Evolutionary conservation across 2,113 vertebrate species (phyloP).

Genomic region (Scomber scombrus): DNA sequence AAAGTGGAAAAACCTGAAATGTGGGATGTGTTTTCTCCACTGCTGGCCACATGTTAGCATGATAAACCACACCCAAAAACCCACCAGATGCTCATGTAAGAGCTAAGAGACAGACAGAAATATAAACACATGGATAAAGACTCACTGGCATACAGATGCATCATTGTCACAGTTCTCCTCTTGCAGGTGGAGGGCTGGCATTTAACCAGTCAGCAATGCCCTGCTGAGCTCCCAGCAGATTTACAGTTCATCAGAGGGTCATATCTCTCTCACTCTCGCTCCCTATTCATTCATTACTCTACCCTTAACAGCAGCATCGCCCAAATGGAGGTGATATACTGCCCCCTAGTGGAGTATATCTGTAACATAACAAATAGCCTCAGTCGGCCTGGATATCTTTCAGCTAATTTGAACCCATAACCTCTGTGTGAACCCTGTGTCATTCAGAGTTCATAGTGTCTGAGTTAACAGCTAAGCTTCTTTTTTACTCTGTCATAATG

Average conservation of each 20-base stretch:
- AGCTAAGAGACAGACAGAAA: constrained; percentile 35
- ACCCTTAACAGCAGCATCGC: constrained; percentile 27
- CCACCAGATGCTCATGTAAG: constrained; percentile 11
- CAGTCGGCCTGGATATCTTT: constrained; percentile 35
- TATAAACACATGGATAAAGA: constrained; percentile 28
- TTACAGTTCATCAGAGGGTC: constrained; percentile 85
- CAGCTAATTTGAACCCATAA: constrained; percentile 71
- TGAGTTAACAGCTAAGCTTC: constrained; percentile 73
- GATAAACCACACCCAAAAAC: constrained; percentile 46
- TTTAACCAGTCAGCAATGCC: constrained; percentile 78
- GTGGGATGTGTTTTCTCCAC: constrained; percentile 4
- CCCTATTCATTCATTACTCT: constrained; percentile 67
- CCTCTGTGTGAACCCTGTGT: constrained; percentile 72
- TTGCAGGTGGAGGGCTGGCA: constrained; percentile 77
- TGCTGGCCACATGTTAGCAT: constrained; percentile 30
- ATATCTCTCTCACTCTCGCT: constrained; percentile 72
- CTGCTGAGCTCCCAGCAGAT: constrained; percentile 78
- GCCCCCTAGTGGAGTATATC: constrained; percentile 65
- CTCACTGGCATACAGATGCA: constrained; percentile 56
- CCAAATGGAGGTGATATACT: constrained; percentile 58
- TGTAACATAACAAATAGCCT: constrained; percentile 1
- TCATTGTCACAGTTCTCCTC: constrained; percentile 66
- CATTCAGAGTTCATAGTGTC: constrained; percentile 74
- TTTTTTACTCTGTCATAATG: constrained; percentile 66
- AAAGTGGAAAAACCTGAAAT: constrained; percentile 41